Percentiles rank a stretch among this genome's conserved stretches.
Conservation (phyloP, 2,888 invertebrate species). For the Clivina fossor region DNA sequence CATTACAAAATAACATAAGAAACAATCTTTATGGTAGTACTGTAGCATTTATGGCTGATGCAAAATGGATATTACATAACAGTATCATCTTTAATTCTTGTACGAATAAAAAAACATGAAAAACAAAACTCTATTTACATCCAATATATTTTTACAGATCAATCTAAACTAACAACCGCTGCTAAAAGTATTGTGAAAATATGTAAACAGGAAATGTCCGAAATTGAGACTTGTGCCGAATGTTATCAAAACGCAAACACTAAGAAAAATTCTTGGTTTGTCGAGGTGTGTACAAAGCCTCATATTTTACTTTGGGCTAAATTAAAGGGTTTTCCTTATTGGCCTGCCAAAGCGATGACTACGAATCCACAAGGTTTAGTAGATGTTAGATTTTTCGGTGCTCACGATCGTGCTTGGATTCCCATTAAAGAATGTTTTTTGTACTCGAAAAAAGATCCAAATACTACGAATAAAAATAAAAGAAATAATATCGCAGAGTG, state of each 20-base stretch:
- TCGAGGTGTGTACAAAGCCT: constrained; percentile 86
- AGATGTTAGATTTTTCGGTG: constrained; percentile 93
- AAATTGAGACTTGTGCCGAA: constrained; percentile 91
- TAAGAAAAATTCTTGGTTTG: constrained; percentile 82
- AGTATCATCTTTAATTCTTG: constrained; percentile 88
- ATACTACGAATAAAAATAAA: constrained; percentile 62
- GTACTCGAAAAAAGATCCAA: constrained; percentile 75
- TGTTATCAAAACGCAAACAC: constrained; percentile 88
- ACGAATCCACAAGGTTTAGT: constrained; percentile 65
- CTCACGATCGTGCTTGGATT: constrained; percentile 92
- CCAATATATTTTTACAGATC: constrained; percentile 58
- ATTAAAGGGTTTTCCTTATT: constrained; percentile 92
- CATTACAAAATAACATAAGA: constrained; percentile 75
- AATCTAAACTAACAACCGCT: constrained; percentile 73
- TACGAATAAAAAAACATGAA: constrained; percentile 54
- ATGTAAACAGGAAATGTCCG: constrained; percentile 84
- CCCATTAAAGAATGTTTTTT: constrained; percentile 80
- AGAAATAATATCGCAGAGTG: constrained; percentile 63
- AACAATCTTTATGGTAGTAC: constrained; percentile 80
- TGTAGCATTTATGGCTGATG: constrained; percentile 86
- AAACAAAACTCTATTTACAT: constrained; percentile 1
- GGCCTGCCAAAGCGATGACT: constrained; percentile 94
- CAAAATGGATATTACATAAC: constrained; percentile 93
- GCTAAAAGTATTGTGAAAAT: constrained; percentile 81
- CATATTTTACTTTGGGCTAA: constrained; percentile 96